phyloP scores from a whole-genome alignment of 1,140 invertebrate genomes.

The Bathynomus jamesi region DNA sequence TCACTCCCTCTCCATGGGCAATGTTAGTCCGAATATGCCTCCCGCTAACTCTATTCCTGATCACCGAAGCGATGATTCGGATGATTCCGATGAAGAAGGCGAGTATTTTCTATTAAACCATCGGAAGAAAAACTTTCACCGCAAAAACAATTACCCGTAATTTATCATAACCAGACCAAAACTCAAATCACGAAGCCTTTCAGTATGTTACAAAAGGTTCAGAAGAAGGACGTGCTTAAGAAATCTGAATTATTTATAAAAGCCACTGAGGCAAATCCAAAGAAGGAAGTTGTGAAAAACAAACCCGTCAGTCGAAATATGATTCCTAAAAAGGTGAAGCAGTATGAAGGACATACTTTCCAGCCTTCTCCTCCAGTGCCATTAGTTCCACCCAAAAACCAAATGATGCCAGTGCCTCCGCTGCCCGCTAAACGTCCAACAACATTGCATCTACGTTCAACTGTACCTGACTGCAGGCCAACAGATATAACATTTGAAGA shows the following conservation, averaged over 20 bases:
- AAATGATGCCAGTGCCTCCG: conserved; percentile 1
- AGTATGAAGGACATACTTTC: background rate
- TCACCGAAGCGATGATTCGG: conserved; percentile 13
- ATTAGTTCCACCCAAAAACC: conserved; percentile 10
- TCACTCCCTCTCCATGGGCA: too few relatives aligned
- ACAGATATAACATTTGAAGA: background rate
- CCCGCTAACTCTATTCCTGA: too few relatives aligned
- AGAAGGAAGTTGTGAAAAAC: too few relatives aligned
- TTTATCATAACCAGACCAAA: conserved; percentile 17
- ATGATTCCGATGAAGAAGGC: conserved; percentile 32
- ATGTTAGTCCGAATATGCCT: too few relatives aligned
- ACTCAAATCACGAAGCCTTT: conserved; percentile 6
- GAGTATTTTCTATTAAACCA: conserved; percentile 30
- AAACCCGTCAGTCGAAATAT: too few relatives aligned
- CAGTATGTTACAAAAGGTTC: conserved; percentile 13
- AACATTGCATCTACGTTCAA: conserved; percentile 23
- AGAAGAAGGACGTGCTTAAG: conserved; percentile 20
- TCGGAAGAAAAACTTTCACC: conserved; percentile 1
- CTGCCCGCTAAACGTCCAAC: conserved; percentile 23
- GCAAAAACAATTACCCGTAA: conserved; percentile 16
- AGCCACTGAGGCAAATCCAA: background rate
- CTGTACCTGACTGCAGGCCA: conserved; percentile 30
- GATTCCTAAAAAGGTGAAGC: background rate
- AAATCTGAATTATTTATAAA: conserved; percentile 5
- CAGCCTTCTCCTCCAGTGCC: conserved; percentile 3